Evolutionary conservation across 2,888 invertebrate genomes (phyloP).

Genomic region (Nomada fucata): DNA sequence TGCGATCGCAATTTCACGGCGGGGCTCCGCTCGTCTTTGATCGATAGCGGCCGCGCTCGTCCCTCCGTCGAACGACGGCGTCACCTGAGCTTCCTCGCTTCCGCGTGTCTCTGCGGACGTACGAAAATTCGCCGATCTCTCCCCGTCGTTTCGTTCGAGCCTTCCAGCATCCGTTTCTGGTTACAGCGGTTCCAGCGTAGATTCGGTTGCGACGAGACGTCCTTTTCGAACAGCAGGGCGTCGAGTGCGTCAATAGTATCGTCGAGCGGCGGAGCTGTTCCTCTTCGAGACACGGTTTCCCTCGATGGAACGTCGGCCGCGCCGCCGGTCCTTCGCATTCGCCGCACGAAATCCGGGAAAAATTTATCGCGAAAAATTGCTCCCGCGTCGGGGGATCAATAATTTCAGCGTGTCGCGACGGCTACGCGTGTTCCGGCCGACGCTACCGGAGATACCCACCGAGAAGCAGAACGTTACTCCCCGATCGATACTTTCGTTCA

Average conservation of each 20-base stretch:
- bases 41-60: conserved; percentile 34
- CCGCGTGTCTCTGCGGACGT: too few species aligned
- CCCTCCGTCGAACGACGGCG: neutral
- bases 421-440: neutral
- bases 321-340: neutral
- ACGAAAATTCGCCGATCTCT: neutral
- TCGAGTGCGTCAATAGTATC: too few species aligned
- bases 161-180: too few species aligned
- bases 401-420: conserved; percentile 8
- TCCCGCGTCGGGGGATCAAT: conserved; percentile 1
- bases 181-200: too few species aligned
- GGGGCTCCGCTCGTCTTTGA: conserved; percentile 23
- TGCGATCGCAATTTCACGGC: conserved; percentile 34
- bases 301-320: neutral
- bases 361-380: neutral
- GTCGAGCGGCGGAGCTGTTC: too few species aligned
- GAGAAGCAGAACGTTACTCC: neutral
- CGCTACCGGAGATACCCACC: neutral
- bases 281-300: neutral
- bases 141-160: too few species aligned
- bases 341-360: neutral
- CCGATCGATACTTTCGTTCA: conserved; percentile 24
- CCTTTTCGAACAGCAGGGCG: too few species aligned
- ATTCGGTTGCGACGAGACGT: too few species aligned
- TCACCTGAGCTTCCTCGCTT: neutral